A percentile compares a stretch with the other conserved stretches of the same genome.
Evolutionary conservation across 2,888 invertebrate genomes (phyloP).

Genomic region (Stenotaenia linearis): DNA sequence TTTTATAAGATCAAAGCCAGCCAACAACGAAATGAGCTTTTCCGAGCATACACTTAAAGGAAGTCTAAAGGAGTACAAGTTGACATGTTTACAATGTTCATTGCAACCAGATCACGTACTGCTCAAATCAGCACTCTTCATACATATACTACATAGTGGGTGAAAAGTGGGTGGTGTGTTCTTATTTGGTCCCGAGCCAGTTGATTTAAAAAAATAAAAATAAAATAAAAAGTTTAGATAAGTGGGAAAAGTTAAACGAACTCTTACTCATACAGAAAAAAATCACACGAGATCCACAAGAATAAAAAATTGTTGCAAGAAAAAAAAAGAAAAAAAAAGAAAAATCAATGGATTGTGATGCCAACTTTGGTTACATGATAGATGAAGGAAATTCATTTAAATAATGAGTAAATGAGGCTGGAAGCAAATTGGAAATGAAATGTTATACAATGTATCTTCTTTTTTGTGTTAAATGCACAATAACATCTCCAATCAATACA

Average conservation of each 20-base stretch:
- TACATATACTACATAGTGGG: slow-evolving; percentile 15
- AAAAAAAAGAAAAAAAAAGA: not conserved
- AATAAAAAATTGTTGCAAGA: no score
- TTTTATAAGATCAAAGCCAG: slow-evolving; percentile 7
- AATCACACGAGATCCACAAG: not conserved
- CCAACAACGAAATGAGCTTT: slow-evolving; percentile 18
- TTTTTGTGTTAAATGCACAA: not conserved
- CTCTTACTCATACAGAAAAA: not conserved
- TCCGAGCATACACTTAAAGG: slow-evolving; percentile 6
- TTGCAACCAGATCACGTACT: slow-evolving; percentile 19
- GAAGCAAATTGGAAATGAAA: not conserved
- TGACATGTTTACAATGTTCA: slow-evolving; percentile 15
- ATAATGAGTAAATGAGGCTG: not conserved
- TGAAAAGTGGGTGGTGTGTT: slow-evolving; percentile 15
- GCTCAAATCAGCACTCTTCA: slow-evolving; percentile 19
- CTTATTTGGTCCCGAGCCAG: slow-evolving; percentile 10
- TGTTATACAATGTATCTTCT: not conserved
- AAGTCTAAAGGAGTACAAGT: slow-evolving; percentile 13
- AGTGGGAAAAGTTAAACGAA: slow-evolving; percentile 19
- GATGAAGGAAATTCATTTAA: slow-evolving; percentile 1
- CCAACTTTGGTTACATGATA: not conserved
- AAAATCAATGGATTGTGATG: not conserved
- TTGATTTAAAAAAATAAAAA: slow-evolving; percentile 19
- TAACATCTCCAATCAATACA: not conserved
- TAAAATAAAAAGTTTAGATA: slow-evolving; percentile 19